Evolutionary conservation across 2,797 vertebrate species (phyloP).

Genomic region (Delichon dasypus): DNA sequence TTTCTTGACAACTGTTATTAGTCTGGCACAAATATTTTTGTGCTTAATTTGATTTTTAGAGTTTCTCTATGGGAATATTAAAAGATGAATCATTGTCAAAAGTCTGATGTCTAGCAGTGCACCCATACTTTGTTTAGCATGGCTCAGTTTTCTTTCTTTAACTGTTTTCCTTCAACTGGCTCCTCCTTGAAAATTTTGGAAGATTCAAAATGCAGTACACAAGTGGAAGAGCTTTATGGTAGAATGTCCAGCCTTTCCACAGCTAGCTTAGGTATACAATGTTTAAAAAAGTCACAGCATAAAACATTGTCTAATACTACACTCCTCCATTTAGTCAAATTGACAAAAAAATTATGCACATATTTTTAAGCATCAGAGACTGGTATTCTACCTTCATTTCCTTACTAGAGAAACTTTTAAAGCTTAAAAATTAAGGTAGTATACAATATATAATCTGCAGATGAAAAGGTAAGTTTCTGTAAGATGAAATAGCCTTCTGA

Average conservation of each 20-base stretch:
- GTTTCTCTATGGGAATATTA: neutral
- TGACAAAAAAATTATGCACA: neutral
- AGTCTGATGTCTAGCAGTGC: neutral
- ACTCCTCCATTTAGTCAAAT: neutral
- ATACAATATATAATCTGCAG: neutral
- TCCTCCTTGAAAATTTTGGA: neutral
- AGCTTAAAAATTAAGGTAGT: neutral
- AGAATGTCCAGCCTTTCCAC: neutral
- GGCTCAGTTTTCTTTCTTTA: neutral
- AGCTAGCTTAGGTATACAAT: neutral
- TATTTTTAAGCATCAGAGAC: neutral
- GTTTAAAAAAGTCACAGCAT: neutral
- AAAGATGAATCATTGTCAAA: neutral
- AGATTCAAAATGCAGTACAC: neutral
- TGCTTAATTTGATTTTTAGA: neutral
- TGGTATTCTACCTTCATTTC: neutral
- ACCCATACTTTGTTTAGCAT: neutral
- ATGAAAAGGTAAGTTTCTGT: neutral
- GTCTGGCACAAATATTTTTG: neutral
- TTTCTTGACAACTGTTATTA: neutral
- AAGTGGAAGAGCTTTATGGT: neutral
- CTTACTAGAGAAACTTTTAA: neutral
- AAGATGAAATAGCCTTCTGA: slow-evolving; percentile 63
- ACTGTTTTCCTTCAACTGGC: neutral
- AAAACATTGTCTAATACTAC: neutral